Percentiles rank a stretch among this genome's conserved stretches.
Evolutionary conservation across 2,888 invertebrate genomes (phyloP).

Genomic region (Ophion ellenae): DNA sequence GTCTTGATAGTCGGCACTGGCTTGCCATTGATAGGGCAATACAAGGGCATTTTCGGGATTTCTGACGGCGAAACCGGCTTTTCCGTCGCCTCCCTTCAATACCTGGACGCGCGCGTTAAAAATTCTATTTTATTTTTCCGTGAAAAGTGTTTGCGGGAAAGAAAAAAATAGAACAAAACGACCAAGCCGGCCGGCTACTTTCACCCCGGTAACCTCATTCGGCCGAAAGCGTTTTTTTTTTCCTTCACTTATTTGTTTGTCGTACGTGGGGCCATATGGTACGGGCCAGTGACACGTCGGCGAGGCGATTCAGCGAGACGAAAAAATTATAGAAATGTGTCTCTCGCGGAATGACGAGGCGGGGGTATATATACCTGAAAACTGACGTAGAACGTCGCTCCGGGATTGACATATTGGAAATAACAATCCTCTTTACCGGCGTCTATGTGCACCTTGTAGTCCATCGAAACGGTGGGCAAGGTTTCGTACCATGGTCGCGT

Average conservation of each 20-base stretch:
- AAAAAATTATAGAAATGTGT: background rate
- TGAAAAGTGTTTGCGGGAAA: background rate
- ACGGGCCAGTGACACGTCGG: background rate
- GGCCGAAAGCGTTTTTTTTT: background rate
- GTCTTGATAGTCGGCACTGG: constrained; percentile 95
- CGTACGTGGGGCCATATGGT: background rate
- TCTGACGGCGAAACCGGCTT: constrained; percentile 95
- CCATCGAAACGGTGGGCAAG: constrained; percentile 96
- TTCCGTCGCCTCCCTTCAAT: constrained; percentile 95
- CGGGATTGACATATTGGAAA: constrained; percentile 95
- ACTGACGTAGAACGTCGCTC: constrained; percentile 96
- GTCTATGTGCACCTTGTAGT: constrained; percentile 97
- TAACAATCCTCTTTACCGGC: constrained; percentile 98
- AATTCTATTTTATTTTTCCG: background rate
- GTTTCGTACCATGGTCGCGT: constrained; percentile 93
- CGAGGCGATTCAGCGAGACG: background rate
- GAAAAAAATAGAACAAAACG: background rate
- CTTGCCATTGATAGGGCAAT: constrained; percentile 95
- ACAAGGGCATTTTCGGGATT: constrained; percentile 94
- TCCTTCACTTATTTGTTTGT: background rate
- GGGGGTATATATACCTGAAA: constrained; percentile 89
- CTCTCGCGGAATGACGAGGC: background rate
- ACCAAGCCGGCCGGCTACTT: background rate
- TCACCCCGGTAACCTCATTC: background rate
- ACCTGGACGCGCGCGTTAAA: constrained; percentile 86